Evolutionary conservation across 2,113 vertebrate genomes (phyloP).

Genomic region (Bettongia penicillata): DNA sequence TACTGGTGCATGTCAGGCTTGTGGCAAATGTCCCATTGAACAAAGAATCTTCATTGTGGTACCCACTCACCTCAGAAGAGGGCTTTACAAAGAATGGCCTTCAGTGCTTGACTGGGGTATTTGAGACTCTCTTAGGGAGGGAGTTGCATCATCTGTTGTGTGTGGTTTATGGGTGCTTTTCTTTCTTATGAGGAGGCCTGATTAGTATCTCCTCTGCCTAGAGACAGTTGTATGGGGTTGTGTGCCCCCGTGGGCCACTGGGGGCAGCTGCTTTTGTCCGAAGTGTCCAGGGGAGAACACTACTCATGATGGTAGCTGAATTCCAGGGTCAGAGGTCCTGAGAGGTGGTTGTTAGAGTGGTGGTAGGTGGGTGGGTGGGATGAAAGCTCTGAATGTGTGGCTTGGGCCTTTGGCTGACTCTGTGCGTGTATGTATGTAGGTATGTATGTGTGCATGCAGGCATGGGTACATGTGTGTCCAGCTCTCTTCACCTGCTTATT

Average conservation of each 20-base stretch:
- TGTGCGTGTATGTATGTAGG: not conserved
- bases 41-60: not conserved
- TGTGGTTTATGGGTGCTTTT: not conserved
- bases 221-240: not conserved
- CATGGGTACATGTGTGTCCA: not conserved
- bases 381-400: not conserved
- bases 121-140: not conserved
- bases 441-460: not conserved
- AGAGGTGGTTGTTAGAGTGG: not conserved
- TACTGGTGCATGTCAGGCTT: not conserved
- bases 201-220: not conserved
- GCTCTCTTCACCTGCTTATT: not conserved
- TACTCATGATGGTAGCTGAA: not conserved
- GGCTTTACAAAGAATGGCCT: not conserved
- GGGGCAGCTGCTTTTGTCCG: constrained; percentile 70
- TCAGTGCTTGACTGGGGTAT: not conserved
- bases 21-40: not conserved
- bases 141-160: not conserved
- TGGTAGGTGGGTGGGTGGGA: not conserved
- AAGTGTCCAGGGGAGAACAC: constrained; percentile 18
- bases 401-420: not conserved
- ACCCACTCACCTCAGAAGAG: not conserved
- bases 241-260: constrained; percentile 2
- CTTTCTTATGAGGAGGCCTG: not conserved
- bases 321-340: not conserved